phyloP scores from a whole-genome alignment of 2,888 invertebrate species.

The Ceriagrion tenellum region DNA sequence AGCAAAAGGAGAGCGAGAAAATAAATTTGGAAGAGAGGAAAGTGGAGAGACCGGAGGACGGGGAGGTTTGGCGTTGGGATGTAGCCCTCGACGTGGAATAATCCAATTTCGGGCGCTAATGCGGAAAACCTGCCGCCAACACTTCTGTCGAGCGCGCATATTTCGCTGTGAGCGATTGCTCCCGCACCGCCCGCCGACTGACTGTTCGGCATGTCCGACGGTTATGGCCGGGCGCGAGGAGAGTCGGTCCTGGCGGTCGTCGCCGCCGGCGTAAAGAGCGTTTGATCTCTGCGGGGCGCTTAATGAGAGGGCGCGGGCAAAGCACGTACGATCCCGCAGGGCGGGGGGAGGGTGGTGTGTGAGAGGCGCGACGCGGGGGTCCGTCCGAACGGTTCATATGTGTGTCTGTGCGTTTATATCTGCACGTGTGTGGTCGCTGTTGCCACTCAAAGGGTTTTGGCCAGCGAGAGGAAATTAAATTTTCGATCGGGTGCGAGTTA shows the following conservation, averaged over 20 bases:
- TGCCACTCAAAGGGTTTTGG: background rate
- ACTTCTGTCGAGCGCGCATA: constrained; percentile 19
- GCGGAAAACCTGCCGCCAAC: constrained; percentile 26
- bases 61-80: background rate
- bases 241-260: too few species aligned
- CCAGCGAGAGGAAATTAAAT: background rate
- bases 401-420: background rate
- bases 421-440: background rate
- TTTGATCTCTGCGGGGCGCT: constrained; percentile 54
- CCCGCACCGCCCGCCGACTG: background rate
- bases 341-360: background rate
- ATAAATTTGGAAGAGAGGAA: background rate
- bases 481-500: constrained; percentile 22
- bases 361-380: background rate
- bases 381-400: background rate
- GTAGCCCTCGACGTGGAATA: background rate
- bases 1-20: background rate
- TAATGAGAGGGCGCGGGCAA: constrained; percentile 42
- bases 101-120: constrained; percentile 58
- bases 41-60: background rate
- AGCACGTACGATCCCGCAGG: background rate
- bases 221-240: background rate
- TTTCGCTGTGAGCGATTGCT: background rate
- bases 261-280: constrained; percentile 16
- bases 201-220: background rate